Evolutionary conservation across 2,797 vertebrate genomes (phyloP), one percentile per base, ranked within the genome.

Genomic region (Sebastes glaucus): DNA sequence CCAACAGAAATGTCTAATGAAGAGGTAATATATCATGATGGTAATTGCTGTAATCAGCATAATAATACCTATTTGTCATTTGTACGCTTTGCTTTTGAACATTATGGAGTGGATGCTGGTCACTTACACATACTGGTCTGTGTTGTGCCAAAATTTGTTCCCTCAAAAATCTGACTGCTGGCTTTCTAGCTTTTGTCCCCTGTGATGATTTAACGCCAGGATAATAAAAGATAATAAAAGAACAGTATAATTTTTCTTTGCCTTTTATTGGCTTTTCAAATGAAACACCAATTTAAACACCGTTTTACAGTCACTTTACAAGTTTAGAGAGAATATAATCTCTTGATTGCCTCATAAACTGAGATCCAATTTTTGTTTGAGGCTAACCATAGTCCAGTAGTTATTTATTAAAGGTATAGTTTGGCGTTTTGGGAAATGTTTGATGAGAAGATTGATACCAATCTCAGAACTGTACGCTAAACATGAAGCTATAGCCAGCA

Each of bases 11-110:
- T 66, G 2, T 63, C 2, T 67, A 46, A 23, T 59, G 6, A 66
- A 46, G 35, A 73, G 14, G 63, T 33, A 71, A 70, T 75, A 59
- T 38, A 75, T 72, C 64, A 75, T 23, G 68, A 57, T 57, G 23
- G 11, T 57, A 70, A 87, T 81, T 28, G 75, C 7, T 62, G 55
- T 74, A 69, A 85, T 71, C 23, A 70, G 28, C 72, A 20, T 67
- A 73, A 78, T 80, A 75, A 23, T 61, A 46, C 55, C 56, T 27
- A 70, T 73, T 82, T 1, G 3, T 67, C 68, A 35, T 85, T 72
- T 76, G 1, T 59, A 32, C 18, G 28, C 35, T 67, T 71, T 67
- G 27, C 25, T 33, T 77, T 42, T 33, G 28, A 76, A 61, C 8
- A 30, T 4, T 11, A 38, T 46, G 14, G 13, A 22, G 63, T 76